Base-by-base conservation (phyloP, 2,888 invertebrate species). In the Chymomyza amoena region DNA sequence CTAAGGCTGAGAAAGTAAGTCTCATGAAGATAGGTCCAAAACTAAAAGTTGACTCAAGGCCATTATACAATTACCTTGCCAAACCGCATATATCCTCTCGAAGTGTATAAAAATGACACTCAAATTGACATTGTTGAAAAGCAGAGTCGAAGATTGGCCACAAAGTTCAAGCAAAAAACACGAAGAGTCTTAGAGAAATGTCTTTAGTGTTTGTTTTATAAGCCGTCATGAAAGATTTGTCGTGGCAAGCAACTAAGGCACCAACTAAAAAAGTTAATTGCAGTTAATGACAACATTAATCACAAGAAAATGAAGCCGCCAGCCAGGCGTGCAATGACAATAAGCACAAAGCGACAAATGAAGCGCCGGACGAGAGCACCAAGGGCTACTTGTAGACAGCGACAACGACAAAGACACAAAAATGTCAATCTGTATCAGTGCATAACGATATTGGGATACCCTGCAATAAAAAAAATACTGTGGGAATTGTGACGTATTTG, bases 201-300 rank as follows among this genome's bases (percentile, higher is more conserved):
- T 65, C 65, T 59, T 45, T 45, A 45, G 39, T 45, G 39, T 45
- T 45, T 54, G 54, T 88, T 83, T 83, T 83, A 87, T 75, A 36
- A 60, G 36, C 60, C 15, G 60, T 60, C 60, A 32, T 16, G 60
- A 28, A 32, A 60, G 60, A 60, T 60, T 60, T 60, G 60, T 60
- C 36, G 62, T 61, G 67, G 57, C 56, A 45, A 67, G 50, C 16
- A 45, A 56, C 88, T 84, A 87, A 83, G 76, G 71, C 63, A 65
- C 72, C 69, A 73, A 83, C 75, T 80, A 77, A 79, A 77, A 87
- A 89, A 89, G 86, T 89, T 90, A 90, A 90, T 90, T 90, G 90
- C 89, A 87, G 89, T 89, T 90, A 90, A 90, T 90, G 89, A 89
- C 89, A 88, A 88, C 89, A 90, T 90, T 90, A 89, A 90, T 90